These are phyloP conservation scores for Aramus guarauna DNA, from an alignment of 2,113 vertebrate species.

Conservation along the genomic window DNA sequence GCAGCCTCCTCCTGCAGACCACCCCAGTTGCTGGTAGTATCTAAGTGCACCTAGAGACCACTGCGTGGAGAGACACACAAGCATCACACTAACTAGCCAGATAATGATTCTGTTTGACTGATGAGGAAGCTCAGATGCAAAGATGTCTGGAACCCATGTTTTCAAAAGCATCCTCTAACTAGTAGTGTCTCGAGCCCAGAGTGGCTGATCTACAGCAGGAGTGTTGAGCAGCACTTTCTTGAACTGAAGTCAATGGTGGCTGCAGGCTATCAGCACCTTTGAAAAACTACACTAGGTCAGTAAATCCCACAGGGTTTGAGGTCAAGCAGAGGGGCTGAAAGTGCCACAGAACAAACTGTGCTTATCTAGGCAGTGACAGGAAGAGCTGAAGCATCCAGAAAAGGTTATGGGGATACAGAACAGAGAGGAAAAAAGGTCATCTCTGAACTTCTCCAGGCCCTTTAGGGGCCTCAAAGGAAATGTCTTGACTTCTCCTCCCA, in stretches of 20 bases:
- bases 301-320: neutral
- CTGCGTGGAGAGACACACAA: neutral
- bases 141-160: neutral
- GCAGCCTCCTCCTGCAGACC: neutral
- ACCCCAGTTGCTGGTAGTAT: neutral
- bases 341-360: neutral
- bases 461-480: constrained; percentile 49
- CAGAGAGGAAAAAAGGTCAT: neutral
- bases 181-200: neutral
- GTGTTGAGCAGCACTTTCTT: neutral
- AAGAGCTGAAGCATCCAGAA: neutral
- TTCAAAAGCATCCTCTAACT: neutral
- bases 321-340: neutral
- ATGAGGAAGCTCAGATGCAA: neutral
- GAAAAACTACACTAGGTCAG: neutral
- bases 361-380: neutral
- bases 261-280: neutral
- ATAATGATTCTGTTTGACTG: neutral
- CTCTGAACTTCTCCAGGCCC: neutral
- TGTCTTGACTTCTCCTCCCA: constrained; percentile 42
- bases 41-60: neutral
- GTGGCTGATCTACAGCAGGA: neutral
- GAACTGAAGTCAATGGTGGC: neutral
- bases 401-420: neutral
- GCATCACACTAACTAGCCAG: neutral